Evolutionary conservation across 2,888 invertebrate genomes (phyloP), one percentile per base, ranked within the genome.

Genomic region (Caenorhabditis uteleia): DNA sequence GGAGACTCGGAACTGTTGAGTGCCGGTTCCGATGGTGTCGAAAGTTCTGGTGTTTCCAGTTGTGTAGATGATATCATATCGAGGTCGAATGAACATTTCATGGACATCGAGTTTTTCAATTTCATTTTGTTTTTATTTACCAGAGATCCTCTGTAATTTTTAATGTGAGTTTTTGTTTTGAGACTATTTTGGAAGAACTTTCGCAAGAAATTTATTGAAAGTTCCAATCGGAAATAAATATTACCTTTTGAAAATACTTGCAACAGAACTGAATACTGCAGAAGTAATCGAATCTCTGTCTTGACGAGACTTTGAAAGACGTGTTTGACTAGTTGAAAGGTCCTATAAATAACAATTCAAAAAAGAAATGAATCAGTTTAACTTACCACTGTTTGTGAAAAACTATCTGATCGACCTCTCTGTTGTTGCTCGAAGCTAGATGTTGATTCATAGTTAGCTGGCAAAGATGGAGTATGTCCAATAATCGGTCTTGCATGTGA

Each of bases 181-280:
- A n/a, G n/a, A n/a, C n/a, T n/a, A n/a, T n/a, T n/a, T n/a, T n/a
- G n/a, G n/a, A n/a, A n/a, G 5, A 34, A 34, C 8, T n/a, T 34
- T 7, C 5, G n/a, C 5, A 34, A n/a, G 8, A 7, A n/a, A 5
- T 12, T 12, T 34, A 7, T 34, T 34, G 34, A 34, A 29, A n/a
- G n/a, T n/a, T 12, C 29, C 7, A 29, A 29, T 29, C 7, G 12
- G 12, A 34, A 34, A 34, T 14, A 34, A 5, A n/a, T 10, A n/a
- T 16, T 14, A 58, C 58, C 53, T 59, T 59, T 59, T 59, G n/a
- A 43, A 31, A 14, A 59, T 40, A 34, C 42, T 59, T 18, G 59
- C 33, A 7, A 59, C 36, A 1, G 59, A 59, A 44, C 39, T 53
- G 10, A 53, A 12, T 2, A 59, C 47, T 1, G 59, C 38, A 2